Evolutionary conservation across 1,140 invertebrate species (phyloP).

Genomic region (Brachionus paranguensis): DNA sequence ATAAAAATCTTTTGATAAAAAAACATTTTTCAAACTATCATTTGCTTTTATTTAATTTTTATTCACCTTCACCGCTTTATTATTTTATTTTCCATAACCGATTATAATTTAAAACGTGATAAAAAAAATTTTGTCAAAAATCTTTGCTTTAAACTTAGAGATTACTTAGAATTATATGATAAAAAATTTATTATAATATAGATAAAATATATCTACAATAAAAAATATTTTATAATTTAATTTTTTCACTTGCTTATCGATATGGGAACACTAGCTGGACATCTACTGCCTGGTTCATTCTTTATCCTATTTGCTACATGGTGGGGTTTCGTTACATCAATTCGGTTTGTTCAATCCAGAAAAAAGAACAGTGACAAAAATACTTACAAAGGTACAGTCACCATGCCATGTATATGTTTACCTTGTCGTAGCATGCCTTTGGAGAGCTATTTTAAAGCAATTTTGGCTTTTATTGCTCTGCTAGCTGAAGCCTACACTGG

Average conservation of each 20-base stretch:
- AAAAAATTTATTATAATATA: too few species aligned
- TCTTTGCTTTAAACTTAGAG: too few species aligned
- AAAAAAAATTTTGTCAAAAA: too few species aligned
- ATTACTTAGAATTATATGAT: too few species aligned
- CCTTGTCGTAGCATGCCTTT: neutral
- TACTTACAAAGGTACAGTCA: neutral
- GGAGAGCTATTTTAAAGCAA: constrained; percentile 28
- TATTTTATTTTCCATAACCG: too few species aligned
- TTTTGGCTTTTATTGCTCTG: neutral
- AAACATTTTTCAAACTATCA: too few species aligned
- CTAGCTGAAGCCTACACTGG: constrained; percentile 29
- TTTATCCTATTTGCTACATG: constrained; percentile 56
- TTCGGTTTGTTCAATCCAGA: neutral
- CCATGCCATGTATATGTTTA: neutral
- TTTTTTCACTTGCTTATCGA: neutral
- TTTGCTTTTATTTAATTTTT: too few species aligned
- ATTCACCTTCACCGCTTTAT: too few species aligned
- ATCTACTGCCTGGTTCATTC: constrained; percentile 58
- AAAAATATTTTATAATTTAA: neutral
- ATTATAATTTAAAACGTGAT: too few species aligned
- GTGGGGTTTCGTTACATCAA: constrained; percentile 47
- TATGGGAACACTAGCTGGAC: constrained; percentile 57
- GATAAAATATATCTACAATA: too few species aligned
- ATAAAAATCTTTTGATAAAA: too few species aligned
- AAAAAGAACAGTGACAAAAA: neutral